These are phyloP conservation scores for Drosophila micromelanica DNA, from an alignment of 1,140 invertebrate species.

Conservation along the genomic window DNA sequence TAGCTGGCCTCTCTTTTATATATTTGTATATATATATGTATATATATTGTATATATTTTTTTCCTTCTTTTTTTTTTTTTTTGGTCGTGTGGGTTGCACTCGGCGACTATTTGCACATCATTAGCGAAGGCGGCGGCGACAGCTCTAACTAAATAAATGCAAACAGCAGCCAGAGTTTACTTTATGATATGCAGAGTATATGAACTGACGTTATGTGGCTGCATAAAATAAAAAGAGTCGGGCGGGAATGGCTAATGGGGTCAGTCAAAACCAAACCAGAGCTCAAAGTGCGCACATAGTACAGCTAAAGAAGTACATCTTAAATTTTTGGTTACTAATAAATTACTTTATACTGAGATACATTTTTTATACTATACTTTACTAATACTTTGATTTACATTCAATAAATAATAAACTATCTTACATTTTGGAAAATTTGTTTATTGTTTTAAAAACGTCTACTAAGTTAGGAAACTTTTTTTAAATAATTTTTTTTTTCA, in stretches of 20 bases:
- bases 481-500: too few species aligned
- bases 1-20: conserved; percentile 1
- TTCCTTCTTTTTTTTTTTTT: not conserved
- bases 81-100: conserved; percentile 26
- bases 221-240: not conserved
- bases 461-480: too few species aligned
- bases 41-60: conserved; percentile 1
- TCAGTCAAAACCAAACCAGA: not conserved
- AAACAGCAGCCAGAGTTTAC: conserved; percentile 23
- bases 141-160: conserved; percentile 35
- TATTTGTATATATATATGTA: conserved; percentile 9
- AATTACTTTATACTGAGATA: too few species aligned
- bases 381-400: too few species aligned
- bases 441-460: not conserved
- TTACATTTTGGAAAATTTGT: not conserved
- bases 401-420: too few species aligned
- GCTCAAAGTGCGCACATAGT: not conserved
- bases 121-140: conserved; percentile 44
- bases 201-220: not conserved
- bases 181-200: conserved; percentile 20
- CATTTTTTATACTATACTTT: too few species aligned
- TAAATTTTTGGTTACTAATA: too few species aligned
- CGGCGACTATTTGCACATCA: conserved; percentile 71
- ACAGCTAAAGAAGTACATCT: not conserved
- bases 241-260: not conserved